Evolutionary conservation across 2,113 vertebrate genomes (phyloP), one percentile per base, ranked within the genome.

Genomic region (Ciconia boyciana): DNA sequence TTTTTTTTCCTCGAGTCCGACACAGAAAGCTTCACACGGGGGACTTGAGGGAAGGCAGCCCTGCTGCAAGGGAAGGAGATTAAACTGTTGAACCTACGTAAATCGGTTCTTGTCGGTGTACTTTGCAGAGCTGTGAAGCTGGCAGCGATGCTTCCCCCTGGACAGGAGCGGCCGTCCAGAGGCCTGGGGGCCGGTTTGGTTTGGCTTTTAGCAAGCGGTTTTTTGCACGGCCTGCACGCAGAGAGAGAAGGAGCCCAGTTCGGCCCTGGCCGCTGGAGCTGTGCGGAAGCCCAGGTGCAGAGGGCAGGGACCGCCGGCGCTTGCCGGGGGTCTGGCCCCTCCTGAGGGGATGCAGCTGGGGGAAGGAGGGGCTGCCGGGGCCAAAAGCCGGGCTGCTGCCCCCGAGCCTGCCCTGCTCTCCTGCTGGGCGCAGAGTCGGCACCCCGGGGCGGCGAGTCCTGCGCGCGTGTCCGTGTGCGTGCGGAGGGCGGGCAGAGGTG

Each of bases 41-140:
- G 87, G 51, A 87, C 80, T 52, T 79, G 93, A 92, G 84, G 82
- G 61, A 52, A 92, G 85, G 90, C 90, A 95, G 84, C 51, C 90
- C 76, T 64, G 54, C 85, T 91, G 76, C 52, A 8, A 72, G 91
- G 83, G 95, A 96, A 89, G 75, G 68, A 91, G 94, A 88, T 91
- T 80, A 95, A 97, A 79, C 91, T 94, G 87, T 87, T 87, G 91
- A 81, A 96, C 88, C n/a, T 5, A 58, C 95, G 94, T 79, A n/a
- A 92, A 94, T 94, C 79, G 65, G 16, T 96, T 52, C 57, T 58
- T 86, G 72, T 72, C 22, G 25, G 51, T 26, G 72, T 10, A 0
- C 36, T 89, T 69, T 68, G 81, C 86, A 26, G 48, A 3, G 29
- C 77, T 25, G 9, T 6, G 58, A 20, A 7, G 26, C 43, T 14